phyloP scores from a whole-genome alignment of 1,140 invertebrate genomes.

The Metaphire vulgaris region DNA sequence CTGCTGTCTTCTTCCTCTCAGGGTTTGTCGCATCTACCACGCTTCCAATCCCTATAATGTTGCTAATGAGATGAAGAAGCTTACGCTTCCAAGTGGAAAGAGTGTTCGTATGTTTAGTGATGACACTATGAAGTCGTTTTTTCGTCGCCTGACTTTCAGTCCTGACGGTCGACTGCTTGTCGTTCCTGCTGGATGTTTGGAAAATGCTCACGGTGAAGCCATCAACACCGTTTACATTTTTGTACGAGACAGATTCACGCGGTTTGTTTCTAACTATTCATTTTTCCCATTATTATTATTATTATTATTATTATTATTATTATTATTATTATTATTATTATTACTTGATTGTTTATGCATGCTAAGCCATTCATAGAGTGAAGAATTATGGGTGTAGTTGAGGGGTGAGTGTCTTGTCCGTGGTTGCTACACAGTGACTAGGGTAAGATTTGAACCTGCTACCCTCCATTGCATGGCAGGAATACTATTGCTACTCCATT shows the following conservation, averaged over 20 bases:
- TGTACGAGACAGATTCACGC: slow-evolving; percentile 64
- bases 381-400: too few relatives aligned
- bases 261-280: slow-evolving; percentile 52
- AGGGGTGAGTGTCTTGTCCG: too few relatives aligned
- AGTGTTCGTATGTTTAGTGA: slow-evolving; percentile 72
- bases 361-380: too few relatives aligned
- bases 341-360: too few relatives aligned
- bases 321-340: too few relatives aligned
- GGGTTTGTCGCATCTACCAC: slow-evolving; percentile 65
- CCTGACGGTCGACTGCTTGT: slow-evolving; percentile 81
- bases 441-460: too few relatives aligned
- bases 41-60: neutral
- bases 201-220: slow-evolving; percentile 38
- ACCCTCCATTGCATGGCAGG: too few relatives aligned
- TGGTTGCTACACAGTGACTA: too few relatives aligned
- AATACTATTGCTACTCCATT: too few relatives aligned
- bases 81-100: slow-evolving; percentile 36
- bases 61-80: slow-evolving; percentile 29
- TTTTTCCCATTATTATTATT: too few relatives aligned
- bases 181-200: slow-evolving; percentile 59
- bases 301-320: too few relatives aligned
- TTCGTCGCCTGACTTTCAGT: slow-evolving; percentile 75
- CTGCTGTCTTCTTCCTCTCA: too few relatives aligned
- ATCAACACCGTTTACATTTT: slow-evolving; percentile 74
- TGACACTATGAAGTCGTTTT: slow-evolving; percentile 89